These are phyloP conservation scores for Cyprinodon brontotheroides DNA, from an alignment of 2,113 vertebrate genomes.

Conservation along the genomic window DNA sequence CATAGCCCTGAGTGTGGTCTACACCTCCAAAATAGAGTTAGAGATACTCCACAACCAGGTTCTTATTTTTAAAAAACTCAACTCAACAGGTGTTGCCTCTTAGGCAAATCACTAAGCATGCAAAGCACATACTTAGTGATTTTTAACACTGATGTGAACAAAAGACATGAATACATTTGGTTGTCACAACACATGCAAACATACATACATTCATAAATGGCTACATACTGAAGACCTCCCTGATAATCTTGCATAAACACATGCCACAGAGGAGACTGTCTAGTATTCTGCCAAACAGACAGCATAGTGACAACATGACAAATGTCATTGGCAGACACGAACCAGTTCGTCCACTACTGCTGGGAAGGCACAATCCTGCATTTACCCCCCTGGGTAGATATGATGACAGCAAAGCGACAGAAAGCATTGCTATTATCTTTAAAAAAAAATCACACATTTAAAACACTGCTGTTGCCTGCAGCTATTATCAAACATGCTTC, in stretches of 20 bases:
- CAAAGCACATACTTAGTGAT: no score
- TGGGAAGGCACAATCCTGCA: slow-evolving; percentile 5
- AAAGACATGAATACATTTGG: neutral
- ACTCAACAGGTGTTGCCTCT: neutral
- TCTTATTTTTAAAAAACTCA: neutral
- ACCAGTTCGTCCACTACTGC: slow-evolving; percentile 7
- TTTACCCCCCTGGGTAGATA: slow-evolving; percentile 12
- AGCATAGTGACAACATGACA: slow-evolving; percentile 60
- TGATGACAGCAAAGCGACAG: neutral
- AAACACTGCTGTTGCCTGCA: slow-evolving; percentile 15
- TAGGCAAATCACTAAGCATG: neutral
- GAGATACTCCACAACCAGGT: neutral
- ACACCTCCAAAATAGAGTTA: neutral
- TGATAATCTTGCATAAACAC: slow-evolving; percentile 1
- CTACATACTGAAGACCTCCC: neutral
- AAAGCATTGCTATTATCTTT: slow-evolving; percentile 34
- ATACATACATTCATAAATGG: neutral
- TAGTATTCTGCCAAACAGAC: slow-evolving; percentile 47
- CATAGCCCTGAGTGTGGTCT: neutral
- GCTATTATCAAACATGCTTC: neutral
- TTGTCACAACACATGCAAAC: neutral
- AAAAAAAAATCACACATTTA: slow-evolving; percentile 22
- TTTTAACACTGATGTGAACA: neutral
- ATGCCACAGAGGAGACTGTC: neutral
- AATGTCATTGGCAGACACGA: slow-evolving; percentile 51